These are phyloP conservation scores for Urocynchramus pylzowi DNA, from an alignment of 2,113 vertebrate genomes.

Conservation along the genomic window DNA sequence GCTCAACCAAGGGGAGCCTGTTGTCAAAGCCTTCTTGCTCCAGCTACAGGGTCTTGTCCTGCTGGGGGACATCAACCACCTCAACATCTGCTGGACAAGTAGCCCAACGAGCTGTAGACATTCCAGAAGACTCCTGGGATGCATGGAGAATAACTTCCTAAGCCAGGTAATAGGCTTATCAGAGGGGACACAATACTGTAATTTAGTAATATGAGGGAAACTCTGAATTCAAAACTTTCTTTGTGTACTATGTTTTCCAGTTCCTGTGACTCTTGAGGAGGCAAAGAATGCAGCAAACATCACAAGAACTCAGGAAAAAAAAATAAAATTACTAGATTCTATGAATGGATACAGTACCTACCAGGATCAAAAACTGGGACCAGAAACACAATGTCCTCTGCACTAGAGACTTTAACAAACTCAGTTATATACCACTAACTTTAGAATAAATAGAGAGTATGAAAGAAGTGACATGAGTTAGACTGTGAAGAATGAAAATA, in stretches of 20 bases:
- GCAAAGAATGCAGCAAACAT: not conserved
- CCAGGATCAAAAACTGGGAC: not conserved
- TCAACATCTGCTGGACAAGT: not conserved
- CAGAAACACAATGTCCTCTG: not conserved
- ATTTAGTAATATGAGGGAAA: not conserved
- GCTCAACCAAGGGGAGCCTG: fast-evolving
- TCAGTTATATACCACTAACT: not conserved
- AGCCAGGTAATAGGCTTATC: not conserved
- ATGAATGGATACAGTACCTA: not conserved
- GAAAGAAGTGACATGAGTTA: not conserved
- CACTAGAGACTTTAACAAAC: not conserved
- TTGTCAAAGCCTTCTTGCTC: not conserved
- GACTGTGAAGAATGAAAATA: not conserved
- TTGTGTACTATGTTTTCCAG: not conserved
- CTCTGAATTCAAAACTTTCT: not conserved
- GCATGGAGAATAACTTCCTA: not conserved
- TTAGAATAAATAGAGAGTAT: not conserved
- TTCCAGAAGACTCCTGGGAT: not conserved
- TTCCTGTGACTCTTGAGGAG: not conserved
- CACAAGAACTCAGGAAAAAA: not conserved
- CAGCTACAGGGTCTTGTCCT: not conserved
- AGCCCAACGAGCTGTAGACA: not conserved
- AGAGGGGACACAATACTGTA: not conserved
- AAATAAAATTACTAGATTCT: not conserved
- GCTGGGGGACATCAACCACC: not conserved